A percentile compares a stretch with the other conserved stretches of the same genome.
Conservation (phyloP, 2,113 vertebrate genomes). For the Ailurus styani region DNA sequence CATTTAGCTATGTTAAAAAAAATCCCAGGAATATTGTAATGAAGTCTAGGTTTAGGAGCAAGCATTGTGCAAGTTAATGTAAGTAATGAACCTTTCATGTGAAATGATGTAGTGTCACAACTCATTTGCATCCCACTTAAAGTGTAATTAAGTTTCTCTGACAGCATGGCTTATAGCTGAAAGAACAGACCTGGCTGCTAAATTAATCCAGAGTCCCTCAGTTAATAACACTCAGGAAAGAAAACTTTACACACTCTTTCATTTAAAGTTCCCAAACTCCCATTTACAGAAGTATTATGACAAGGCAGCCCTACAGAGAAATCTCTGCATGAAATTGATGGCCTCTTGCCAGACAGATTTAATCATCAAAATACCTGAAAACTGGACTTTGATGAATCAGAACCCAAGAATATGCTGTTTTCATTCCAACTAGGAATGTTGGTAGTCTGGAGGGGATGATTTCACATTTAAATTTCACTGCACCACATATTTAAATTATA, state of each 20-base stretch:
- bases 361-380: constrained; percentile 24
- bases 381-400: not conserved
- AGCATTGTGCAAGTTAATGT: constrained; percentile 81
- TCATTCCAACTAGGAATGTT: not conserved
- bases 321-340: not conserved
- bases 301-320: constrained; percentile 41
- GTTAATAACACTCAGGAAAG: constrained; percentile 81
- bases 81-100: constrained; percentile 88
- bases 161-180: constrained; percentile 85
- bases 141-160: constrained; percentile 88
- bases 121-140: constrained; percentile 89
- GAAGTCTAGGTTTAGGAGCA: constrained; percentile 73
- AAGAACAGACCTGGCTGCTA: constrained; percentile 86
- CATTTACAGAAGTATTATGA: constrained; percentile 65
- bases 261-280: constrained; percentile 79
- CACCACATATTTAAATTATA: not conserved
- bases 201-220: constrained; percentile 85
- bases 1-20: constrained; percentile 67
- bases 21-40: constrained; percentile 74
- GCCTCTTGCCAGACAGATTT: not conserved
- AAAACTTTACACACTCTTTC: constrained; percentile 77
- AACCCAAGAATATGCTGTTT: not conserved
- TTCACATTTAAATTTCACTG: constrained; percentile 15
- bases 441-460: not conserved
- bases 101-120: constrained; percentile 89